Evolutionary conservation across 2,888 invertebrate genomes (phyloP).

Genomic region (Trimorus sp.): DNA sequence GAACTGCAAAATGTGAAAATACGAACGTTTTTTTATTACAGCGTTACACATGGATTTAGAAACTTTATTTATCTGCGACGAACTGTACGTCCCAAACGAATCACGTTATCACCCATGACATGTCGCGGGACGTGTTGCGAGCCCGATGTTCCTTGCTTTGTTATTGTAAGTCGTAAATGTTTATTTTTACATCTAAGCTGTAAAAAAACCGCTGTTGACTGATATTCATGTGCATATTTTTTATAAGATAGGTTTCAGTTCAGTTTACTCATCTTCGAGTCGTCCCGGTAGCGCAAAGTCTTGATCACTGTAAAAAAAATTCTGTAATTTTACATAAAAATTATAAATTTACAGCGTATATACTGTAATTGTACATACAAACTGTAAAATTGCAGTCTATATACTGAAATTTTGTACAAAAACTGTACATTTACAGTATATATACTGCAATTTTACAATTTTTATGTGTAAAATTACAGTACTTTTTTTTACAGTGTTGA

Average conservation of each 20-base stretch:
- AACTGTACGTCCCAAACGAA: slow-evolving; percentile 1
- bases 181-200: slow-evolving; percentile 57
- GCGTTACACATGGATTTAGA: slow-evolving; percentile 2
- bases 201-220: slow-evolving; percentile 53
- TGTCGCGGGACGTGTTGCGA: slow-evolving; percentile 35
- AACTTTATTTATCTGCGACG: neutral
- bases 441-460: no score
- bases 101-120: slow-evolving; percentile 30
- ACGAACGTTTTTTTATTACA: slow-evolving; percentile 15
- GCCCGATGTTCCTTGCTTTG: slow-evolving; percentile 55
- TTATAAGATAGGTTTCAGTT: slow-evolving; percentile 44
- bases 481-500: no score
- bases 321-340: no score
- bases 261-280: slow-evolving; percentile 11
- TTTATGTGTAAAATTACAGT: no score
- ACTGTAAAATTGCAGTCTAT: no score
- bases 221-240: slow-evolving; percentile 53
- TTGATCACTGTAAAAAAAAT: no score
- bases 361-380: no score
- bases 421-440: no score
- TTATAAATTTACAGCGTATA: no score
- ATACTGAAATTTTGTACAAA: no score
- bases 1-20: slow-evolving; percentile 43
- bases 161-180: slow-evolving; percentile 53
- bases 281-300: no score